Base-by-base conservation (phyloP, 2,113 vertebrate species). In the Oxyruncus cristatus region DNA sequence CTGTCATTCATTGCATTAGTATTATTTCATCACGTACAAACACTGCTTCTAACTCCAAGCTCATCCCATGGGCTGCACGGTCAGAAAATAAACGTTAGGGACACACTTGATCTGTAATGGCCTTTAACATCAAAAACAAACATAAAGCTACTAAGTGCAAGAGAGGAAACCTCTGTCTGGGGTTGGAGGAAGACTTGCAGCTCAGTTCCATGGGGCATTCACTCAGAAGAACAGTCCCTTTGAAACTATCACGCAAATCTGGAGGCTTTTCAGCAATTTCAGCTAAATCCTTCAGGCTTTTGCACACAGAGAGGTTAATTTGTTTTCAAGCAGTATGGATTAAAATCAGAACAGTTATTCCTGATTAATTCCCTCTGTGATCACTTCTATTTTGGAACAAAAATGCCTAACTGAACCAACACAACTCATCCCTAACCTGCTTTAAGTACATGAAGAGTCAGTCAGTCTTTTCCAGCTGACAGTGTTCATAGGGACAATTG, bases 321-420 rank as follows among this genome's bases (percentile, higher is more conserved):
- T 92, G 71, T 39, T 93, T 97, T 95, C 78, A 79, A 75, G 56
- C 19, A 62, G 52, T 76, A 82, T 74, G 73, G 74, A 88, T 94
- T 96, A 88, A 96, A 94, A 89, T 35, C 66, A 94, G 81, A 94
- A 71, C 44, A 81, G 35, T 89, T 93, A 87, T 82, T 93, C 61
- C 56, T 55, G 66, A 93, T 85, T 89, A 81, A 91, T 82, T 94
- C 70, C 26, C 58, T 72, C 70, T 89, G 65, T 55, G 89, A 65
- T 76, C 21, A 3, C 37, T 87, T 47, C 65, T 77, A 18, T 89
- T 94, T 87, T 11, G 28, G 66, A 88, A 85, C n/a, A 93, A 93
- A 95, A 92, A 88, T 59, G 49, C 35, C 53, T 65, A 20, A 66
- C 47, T 63, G 72, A 86, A 79, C 16, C 33, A 83, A 13, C 39